Percentiles rank a stretch among this genome's conserved stretches.
Evolutionary conservation across 2,113 vertebrate genomes (phyloP).

Genomic region (Oriolus oriolus): DNA sequence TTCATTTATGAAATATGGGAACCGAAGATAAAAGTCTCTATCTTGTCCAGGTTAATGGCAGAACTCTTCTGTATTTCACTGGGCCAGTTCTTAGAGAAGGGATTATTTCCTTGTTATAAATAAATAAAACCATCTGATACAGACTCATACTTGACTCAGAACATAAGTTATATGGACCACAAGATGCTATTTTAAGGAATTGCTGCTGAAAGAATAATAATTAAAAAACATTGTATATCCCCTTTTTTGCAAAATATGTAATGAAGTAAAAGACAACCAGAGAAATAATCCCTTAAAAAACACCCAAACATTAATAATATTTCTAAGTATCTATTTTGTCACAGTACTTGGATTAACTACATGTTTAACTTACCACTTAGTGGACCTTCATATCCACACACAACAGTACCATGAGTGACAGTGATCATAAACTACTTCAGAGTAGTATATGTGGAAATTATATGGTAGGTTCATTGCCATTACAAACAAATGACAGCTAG

Average conservation of each 20-base stretch:
- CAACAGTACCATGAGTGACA: conserved; percentile 37
- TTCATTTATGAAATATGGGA: background rate
- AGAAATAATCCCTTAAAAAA: conserved; percentile 50
- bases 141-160: background rate
- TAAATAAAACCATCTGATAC: conserved; percentile 4
- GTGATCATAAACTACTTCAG: background rate
- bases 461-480: background rate
- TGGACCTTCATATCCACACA: conserved; percentile 29
- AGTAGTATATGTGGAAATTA: background rate
- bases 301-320: background rate
- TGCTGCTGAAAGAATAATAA: background rate
- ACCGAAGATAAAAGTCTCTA: background rate
- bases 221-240: conserved; percentile 21
- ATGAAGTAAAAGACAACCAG: conserved; percentile 1
- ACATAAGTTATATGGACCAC: background rate
- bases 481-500: background rate
- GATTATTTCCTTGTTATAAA: conserved; percentile 43
- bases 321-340: conserved; percentile 12
- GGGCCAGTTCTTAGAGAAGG: background rate
- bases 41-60: background rate
- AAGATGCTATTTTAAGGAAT: conserved; percentile 9
- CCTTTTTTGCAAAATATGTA: background rate
- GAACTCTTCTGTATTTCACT: background rate
- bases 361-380: background rate
- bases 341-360: conserved; percentile 5